Conservation (phyloP, 2,888 invertebrate genomes). For the Notocelia uddmanniana region DNA sequence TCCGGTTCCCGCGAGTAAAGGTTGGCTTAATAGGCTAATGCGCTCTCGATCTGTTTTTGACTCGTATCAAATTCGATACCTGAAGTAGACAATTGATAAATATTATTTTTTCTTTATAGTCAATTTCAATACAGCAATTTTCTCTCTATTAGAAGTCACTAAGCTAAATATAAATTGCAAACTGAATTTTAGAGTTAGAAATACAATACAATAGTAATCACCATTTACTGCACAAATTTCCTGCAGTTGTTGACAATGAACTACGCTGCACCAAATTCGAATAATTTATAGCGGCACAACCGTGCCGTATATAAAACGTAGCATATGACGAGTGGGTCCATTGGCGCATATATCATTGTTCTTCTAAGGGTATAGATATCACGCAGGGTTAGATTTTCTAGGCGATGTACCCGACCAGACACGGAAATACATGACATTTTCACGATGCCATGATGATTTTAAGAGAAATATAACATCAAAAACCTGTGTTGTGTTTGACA, state of each 20-base stretch:
- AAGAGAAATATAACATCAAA: no score
- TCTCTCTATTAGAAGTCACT: no score
- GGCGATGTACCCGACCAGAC: neutral
- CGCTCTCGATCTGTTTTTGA: no score
- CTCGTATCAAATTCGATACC: no score
- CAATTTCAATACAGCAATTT: no score
- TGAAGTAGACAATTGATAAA: no score
- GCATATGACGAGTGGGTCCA: neutral
- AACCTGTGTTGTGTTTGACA: no score
- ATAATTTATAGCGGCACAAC: slow-evolving; percentile 11
- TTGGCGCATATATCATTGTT: slow-evolving; percentile 3
- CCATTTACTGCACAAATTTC: neutral
- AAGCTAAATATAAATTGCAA: no score
- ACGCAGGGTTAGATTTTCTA: slow-evolving; percentile 13
- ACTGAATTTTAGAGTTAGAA: no score
- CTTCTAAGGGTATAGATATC: neutral
- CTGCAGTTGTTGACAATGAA: slow-evolving; percentile 30
- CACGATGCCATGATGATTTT: neutral
- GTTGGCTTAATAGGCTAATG: no score
- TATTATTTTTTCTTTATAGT: no score
- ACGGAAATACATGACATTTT: neutral
- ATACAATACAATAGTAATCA: neutral
- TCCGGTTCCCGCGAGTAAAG: no score
- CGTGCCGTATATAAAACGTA: neutral
- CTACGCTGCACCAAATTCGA: slow-evolving; percentile 8